Base-by-base conservation (phyloP, 1,140 invertebrate species). In the Drosophila micromelanica region DNA sequence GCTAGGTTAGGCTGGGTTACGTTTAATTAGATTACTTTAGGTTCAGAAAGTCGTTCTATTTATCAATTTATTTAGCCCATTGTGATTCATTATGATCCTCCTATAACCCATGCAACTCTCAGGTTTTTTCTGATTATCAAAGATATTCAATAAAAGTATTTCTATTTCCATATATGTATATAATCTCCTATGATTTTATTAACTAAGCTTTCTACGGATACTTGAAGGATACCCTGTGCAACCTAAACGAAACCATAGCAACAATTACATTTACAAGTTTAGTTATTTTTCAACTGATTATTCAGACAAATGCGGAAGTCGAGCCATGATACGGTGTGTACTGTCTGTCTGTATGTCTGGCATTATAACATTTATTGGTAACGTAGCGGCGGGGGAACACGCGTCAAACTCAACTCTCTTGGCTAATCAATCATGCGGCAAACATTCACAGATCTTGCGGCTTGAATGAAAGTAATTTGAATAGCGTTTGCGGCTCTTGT, bases 381-480 rank as follows among this genome's bases (percentile, higher is more conserved):
- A 6, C 20, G 30, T 13, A 42, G 20, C 9, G 23, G 15, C 27
- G 30, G 20, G 20, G 20, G 20, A 71, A 60, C 70, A 73, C 63
- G 63, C 63, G 55, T 73, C 64, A 55, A 40, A 20, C 48, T 32
- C 55, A 20, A 42, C 38, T 43, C 62, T 37, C 63, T 54, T 49
- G 54, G 37, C 71, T 69, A 69, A 73, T 73, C 71, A 73, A 73
- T 73, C 71, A 73, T 49, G 64, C 49, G 56, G 65, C 49, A 61
- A 73, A 55, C 70, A 73, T 73, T 73, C 70, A 73, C 56, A 35
- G 62, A 13, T 73, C 49, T 69, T 56, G 65, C 56, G 65, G 70
- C 55, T 68, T 73, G 57, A 73, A 73, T 73, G 71, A 69, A 73
- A 73, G 64, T 69, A 42, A 76, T 78, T 78, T 78, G 76, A 78